phyloP scores from a whole-genome alignment of 2,888 invertebrate species.

The Alviniconcha strummeri region DNA sequence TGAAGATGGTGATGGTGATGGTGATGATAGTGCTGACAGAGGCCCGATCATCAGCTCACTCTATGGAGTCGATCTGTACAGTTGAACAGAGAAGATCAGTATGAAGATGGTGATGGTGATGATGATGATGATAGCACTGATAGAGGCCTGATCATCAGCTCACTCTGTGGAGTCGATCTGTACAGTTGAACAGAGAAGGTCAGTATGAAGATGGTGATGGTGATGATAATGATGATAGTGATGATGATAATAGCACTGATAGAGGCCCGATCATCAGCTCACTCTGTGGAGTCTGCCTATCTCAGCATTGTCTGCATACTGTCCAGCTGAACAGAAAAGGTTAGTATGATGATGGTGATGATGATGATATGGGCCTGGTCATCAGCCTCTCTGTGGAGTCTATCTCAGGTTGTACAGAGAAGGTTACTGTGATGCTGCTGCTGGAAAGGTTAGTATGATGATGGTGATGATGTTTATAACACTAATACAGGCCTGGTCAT shows the following conservation, averaged over 20 bases:
- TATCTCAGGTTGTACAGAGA: slow-evolving; percentile 98
- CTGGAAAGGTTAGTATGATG: too few species aligned
- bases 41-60: too few species aligned
- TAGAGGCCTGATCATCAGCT: too few species aligned
- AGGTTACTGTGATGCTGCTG: slow-evolving; percentile 78
- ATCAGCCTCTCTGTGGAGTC: slow-evolving; percentile 95
- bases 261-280: slow-evolving; percentile 99
- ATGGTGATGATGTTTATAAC: too few species aligned
- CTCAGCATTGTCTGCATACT: slow-evolving; percentile 98
- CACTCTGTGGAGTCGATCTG: too few species aligned
- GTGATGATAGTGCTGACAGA: too few species aligned
- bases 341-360: slow-evolving; percentile 68
- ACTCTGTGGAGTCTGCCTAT: slow-evolving; percentile 94
- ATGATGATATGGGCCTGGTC: slow-evolving; percentile 97
- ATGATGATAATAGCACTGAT: slow-evolving; percentile 78
- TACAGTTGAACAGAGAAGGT: slow-evolving; percentile 79
- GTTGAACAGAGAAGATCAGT: slow-evolving; percentile 96
- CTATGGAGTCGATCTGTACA: slow-evolving; percentile 91
- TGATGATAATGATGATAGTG: too few species aligned
- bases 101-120: too few species aligned
- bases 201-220: slow-evolving; percentile 42
- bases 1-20: too few species aligned
- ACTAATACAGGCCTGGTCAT: slow-evolving; percentile 99
- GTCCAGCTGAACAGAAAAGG: slow-evolving; percentile 99
- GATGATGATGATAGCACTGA: too few species aligned